Evolutionary conservation across 2,888 invertebrate species (phyloP), one percentile per base, ranked within the genome.

Genomic region (Hemicrepidius hirtus): DNA sequence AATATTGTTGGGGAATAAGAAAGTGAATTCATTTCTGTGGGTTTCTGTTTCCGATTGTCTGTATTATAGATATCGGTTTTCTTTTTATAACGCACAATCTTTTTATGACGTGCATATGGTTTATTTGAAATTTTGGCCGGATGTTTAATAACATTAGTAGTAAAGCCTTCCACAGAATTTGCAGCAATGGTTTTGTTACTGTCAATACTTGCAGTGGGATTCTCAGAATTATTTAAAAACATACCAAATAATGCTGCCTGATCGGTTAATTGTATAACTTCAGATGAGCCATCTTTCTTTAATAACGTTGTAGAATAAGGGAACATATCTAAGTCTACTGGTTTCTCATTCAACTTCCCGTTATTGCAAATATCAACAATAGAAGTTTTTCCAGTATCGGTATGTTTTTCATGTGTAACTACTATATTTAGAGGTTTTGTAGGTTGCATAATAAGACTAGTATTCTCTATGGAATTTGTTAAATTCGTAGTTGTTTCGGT

Each of bases 401-500:
- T 20, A 37, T 6, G 10, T 5, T 18, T 35, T 57, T 40, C 37
- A 1, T 7, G 28, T 46, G 9, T 18, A 16, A 32, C n/a, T 3
- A 16, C 0, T 57, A 37, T 57, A 20, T 16, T 53, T 28, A 13
- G 12, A 28, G 12, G 53, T 28, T 32, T 53, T 13, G 24, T 12
- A 3, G 53, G 53, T 13, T 13, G 12, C 7, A 13, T 13, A 13
- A 10, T 13, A 13, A 28, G 28, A 9, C 32, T 53, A 13, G 5
- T 53, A 13, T 28, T 53, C 16, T 44, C 44, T 16, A 18, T 1
- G 1, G 10, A 21, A 4, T 18, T 37, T 32, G 64, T 32, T 21
- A 16, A 49, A 20, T 50, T 50, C 24, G 16, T 50, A 20, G 37
- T 10, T n/a, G 57, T 57, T 57, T 35, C 57, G n/a, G 5, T 9